Evolutionary conservation across 2,888 invertebrate genomes (phyloP).

Genomic region (Muscina levida): DNA sequence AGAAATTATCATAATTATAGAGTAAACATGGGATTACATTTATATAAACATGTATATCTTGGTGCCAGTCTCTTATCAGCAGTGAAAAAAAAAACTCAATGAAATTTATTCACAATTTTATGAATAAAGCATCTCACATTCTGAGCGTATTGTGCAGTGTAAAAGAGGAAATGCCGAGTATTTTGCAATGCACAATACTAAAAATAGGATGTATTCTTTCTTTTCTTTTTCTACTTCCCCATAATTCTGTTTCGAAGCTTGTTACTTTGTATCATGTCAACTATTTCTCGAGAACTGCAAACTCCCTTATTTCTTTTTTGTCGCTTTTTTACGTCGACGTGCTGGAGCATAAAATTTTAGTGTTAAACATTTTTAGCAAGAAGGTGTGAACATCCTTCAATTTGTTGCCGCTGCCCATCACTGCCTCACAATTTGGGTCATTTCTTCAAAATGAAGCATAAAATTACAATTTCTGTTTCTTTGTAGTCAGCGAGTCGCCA

Average conservation of each 20-base stretch:
- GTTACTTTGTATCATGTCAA: not conserved
- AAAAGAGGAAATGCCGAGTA: not conserved
- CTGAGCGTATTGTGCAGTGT: not conserved
- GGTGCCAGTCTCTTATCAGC: not conserved
- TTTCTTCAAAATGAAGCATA: not conserved
- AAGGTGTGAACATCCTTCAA: constrained; percentile 26
- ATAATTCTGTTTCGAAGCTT: too few species aligned
- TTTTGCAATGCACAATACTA: too few species aligned
- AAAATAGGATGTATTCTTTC: too few species aligned
- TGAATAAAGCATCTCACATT: not conserved
- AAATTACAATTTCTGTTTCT: constrained; percentile 11
- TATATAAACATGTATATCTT: not conserved
- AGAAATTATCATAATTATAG: constrained; percentile 13
- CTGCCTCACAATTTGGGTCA: not conserved
- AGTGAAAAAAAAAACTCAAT: not conserved
- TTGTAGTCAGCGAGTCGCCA: not conserved
- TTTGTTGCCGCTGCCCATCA: not conserved
- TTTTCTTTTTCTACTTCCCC: too few species aligned
- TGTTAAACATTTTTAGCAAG: constrained; percentile 32
- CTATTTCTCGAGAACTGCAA: not conserved
- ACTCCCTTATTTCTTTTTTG: not conserved
- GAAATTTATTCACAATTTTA: not conserved
- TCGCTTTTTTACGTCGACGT: not conserved
- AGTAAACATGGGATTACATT: not conserved
- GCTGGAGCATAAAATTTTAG: not conserved